Evolutionary conservation across 2,888 invertebrate species (phyloP).

Genomic region (Papilio demoleus): DNA sequence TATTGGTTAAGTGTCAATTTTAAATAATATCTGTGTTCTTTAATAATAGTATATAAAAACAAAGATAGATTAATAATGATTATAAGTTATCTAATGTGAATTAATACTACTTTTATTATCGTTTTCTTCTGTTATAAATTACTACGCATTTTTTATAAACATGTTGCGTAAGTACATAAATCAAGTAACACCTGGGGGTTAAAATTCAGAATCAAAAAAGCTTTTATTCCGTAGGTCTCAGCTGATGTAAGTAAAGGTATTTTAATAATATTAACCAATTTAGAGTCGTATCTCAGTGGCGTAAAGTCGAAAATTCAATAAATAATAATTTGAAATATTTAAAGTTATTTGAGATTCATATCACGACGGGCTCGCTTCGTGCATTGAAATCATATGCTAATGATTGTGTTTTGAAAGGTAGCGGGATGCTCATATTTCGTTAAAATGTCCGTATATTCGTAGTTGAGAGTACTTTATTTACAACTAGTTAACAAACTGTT

Average conservation of each 20-base stretch:
- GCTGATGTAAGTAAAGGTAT: not conserved
- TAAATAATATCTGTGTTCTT: no score
- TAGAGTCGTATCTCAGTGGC: constrained; percentile 9
- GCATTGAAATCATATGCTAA: constrained; percentile 63
- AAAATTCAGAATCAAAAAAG: constrained; percentile 7
- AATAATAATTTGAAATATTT: constrained; percentile 25
- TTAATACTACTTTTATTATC: not conserved
- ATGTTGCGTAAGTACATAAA: not conserved
- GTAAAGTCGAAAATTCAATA: constrained; percentile 22
- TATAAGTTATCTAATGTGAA: not conserved
- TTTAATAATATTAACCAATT: not conserved
- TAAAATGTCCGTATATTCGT: constrained; percentile 43
- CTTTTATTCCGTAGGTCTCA: not conserved
- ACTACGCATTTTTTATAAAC: not conserved
- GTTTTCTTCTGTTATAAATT: not conserved
- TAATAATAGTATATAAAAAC: no score
- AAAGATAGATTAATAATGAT: not conserved
- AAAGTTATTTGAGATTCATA: constrained; percentile 55
- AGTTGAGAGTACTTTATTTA: constrained; percentile 38
- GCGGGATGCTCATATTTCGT: constrained; percentile 44
- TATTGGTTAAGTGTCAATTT: no score
- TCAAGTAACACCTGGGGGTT: not conserved
- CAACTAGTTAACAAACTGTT: constrained; percentile 5
- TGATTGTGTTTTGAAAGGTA: constrained; percentile 55
- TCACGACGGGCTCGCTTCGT: constrained; percentile 54